These are phyloP conservation scores for Pseudobourletiella spinata DNA, from an alignment of 1,140 invertebrate species.

Conservation along the genomic window DNA sequence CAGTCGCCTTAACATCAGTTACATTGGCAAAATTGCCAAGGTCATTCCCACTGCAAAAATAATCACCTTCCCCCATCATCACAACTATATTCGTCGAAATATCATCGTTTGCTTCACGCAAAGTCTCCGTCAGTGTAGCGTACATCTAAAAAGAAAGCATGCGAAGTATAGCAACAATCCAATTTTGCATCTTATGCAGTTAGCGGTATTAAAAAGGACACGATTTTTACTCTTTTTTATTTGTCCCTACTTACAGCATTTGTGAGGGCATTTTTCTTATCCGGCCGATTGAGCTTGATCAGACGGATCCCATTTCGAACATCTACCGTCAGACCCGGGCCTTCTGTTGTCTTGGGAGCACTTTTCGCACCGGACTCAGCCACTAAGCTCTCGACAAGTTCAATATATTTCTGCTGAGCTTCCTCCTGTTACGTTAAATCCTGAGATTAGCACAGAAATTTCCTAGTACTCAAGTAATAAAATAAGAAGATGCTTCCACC, in stretches of 20 bases:
- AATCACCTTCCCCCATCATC: slow-evolving; percentile 50
- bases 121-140: slow-evolving; percentile 40
- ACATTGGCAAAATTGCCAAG: slow-evolving; percentile 47
- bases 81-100: slow-evolving; percentile 43
- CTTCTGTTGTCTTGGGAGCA: neutral
- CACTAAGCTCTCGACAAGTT: slow-evolving; percentile 12
- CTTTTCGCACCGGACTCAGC: neutral
- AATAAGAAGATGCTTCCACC: slow-evolving; percentile 36
- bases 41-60: slow-evolving; percentile 55
- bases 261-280: slow-evolving; percentile 51
- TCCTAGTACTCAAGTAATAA: neutral
- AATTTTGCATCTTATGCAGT: neutral
- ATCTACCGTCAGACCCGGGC: slow-evolving; percentile 26
- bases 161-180: slow-evolving; percentile 11
- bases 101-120: slow-evolving; percentile 47
- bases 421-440: slow-evolving; percentile 20
- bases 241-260: slow-evolving; percentile 38
- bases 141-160: slow-evolving; percentile 45
- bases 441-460: neutral
- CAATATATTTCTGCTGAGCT: slow-evolving; percentile 26
- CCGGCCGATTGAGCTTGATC: slow-evolving; percentile 45
- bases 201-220: neutral
- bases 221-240: neutral
- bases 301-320: slow-evolving; percentile 43
- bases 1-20: slow-evolving; percentile 40